Evolutionary conservation across 2,888 invertebrate genomes (phyloP).

Genomic region (Volucella inanis): DNA sequence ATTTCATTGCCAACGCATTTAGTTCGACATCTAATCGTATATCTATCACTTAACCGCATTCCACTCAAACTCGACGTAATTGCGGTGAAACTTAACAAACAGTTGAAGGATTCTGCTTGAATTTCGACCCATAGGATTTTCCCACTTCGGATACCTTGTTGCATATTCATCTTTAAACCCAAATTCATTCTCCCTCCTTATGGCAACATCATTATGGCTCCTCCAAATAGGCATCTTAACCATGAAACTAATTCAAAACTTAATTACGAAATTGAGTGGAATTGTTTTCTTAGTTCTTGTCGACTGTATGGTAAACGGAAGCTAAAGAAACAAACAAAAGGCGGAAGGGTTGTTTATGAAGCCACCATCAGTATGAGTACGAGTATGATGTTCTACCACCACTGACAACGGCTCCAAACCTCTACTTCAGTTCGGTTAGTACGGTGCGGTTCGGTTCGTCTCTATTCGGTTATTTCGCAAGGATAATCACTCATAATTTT

Average conservation of each 20-base stretch:
- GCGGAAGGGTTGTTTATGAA: slow-evolving; percentile 11
- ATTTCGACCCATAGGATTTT: no score
- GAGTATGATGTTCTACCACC: not conserved
- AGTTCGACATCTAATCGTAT: not conserved
- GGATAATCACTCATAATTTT: slow-evolving; percentile 73
- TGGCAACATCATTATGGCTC: slow-evolving; percentile 5
- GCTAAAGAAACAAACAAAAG: slow-evolving; percentile 41
- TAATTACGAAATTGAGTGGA: slow-evolving; percentile 68
- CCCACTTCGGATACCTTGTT: slow-evolving; percentile 16
- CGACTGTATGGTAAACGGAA: slow-evolving; percentile 1
- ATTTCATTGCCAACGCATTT: no score
- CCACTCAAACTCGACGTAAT: no score
- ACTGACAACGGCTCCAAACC: not conserved
- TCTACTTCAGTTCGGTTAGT: no score
- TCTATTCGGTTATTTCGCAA: slow-evolving; percentile 38
- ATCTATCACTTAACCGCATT: no score
- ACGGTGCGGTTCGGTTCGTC: no score
- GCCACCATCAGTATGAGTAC: not conserved
- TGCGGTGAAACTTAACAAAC: no score
- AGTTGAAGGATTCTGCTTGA: no score
- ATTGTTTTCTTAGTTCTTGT: slow-evolving; percentile 59
- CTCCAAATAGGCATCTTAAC: slow-evolving; percentile 32
- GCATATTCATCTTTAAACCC: slow-evolving; percentile 20
- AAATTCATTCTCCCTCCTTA: not conserved
- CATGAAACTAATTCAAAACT: slow-evolving; percentile 58